Evolutionary conservation across 2,888 invertebrate species (phyloP), one percentile per base, ranked within the genome.

Genomic region (Myopa testacea): DNA sequence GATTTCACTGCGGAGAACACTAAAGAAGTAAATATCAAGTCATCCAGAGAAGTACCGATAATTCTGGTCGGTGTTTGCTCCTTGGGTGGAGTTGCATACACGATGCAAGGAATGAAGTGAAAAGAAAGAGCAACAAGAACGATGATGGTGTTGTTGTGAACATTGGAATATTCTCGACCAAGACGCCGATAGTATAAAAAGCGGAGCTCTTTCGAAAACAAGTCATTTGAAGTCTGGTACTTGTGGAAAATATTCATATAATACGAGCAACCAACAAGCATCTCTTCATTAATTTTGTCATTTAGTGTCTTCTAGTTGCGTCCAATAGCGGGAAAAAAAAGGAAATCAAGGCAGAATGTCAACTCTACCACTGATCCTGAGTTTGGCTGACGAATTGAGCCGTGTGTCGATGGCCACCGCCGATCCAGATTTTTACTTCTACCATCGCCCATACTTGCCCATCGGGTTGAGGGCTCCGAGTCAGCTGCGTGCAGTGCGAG

Each of bases 401-500:
- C 84, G 80, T 10, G 62, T 79, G 5, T 78, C 81, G 12, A 38
- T 81, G 72, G 26, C 26, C 26, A 45, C 67, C 12, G 73, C 62
- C 6, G 78, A 80, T 19, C 67, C 72, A 1, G 58, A 75, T 50
- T n/a, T 60, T n/a, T 52, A 62, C 63, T 76, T 63, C 70, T 77
- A 78, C 62, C n/a, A 75, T 2, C 62, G 75, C 68, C 81, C 81
- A 12, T 73, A 58, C 19, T n/a, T 68, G 55, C n/a, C 72, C 3
- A 65, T 73, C 14, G 34, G 45, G 4, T 3, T 45, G 45, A 10
- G 45, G 10, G 45, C 45, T 45, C 7, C 45, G 6, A 10, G 45
- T 45, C 45, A 45, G 40, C 60, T 71, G 58, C 60, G 50, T 34
- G 95, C 83, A 72, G 91, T 93, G 76, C 95, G 94, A 86, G 86